These are phyloP conservation scores for Vidua chalybeata DNA, from an alignment of 2,113 vertebrate species.

Conservation along the genomic window DNA sequence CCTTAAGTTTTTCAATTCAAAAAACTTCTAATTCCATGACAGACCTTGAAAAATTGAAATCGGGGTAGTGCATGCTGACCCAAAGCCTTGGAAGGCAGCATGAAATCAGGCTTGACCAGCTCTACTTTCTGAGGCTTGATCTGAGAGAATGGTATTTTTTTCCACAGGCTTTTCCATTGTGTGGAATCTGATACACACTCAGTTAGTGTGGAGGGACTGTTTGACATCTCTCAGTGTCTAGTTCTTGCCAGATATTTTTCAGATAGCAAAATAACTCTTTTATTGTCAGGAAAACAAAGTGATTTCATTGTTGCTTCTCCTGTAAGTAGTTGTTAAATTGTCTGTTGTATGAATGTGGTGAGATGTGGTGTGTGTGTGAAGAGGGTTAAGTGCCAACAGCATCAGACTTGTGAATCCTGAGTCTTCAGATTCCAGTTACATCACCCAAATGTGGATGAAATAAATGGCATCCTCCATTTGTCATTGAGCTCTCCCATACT, in stretches of 20 bases:
- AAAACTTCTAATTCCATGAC: conserved; percentile 52
- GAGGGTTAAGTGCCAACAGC: neutral
- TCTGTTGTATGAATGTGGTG: neutral
- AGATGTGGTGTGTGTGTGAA: neutral
- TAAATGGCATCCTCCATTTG: neutral
- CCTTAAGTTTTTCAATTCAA: conserved; percentile 41
- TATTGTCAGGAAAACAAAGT: conserved; percentile 45
- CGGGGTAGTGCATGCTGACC: conserved; percentile 13
- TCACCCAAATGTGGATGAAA: neutral
- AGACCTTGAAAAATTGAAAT: conserved; percentile 39
- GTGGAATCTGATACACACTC: neutral
- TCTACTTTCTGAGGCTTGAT: neutral
- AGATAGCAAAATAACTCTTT: conserved; percentile 16
- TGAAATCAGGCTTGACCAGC: conserved; percentile 21
- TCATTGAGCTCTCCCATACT: neutral
- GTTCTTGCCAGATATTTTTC: conserved; percentile 20
- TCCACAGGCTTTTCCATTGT: neutral
- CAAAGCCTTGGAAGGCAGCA: conserved; percentile 27
- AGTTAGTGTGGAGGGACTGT: neutral
- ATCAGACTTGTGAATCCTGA: neutral
- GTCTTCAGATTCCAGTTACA: neutral
- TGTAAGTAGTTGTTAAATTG: neutral
- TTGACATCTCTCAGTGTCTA: neutral
- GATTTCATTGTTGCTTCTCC: neutral
- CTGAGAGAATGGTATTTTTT: neutral